phyloP scores from a whole-genome alignment of 2,888 invertebrate species.

The Idaea straminata region DNA sequence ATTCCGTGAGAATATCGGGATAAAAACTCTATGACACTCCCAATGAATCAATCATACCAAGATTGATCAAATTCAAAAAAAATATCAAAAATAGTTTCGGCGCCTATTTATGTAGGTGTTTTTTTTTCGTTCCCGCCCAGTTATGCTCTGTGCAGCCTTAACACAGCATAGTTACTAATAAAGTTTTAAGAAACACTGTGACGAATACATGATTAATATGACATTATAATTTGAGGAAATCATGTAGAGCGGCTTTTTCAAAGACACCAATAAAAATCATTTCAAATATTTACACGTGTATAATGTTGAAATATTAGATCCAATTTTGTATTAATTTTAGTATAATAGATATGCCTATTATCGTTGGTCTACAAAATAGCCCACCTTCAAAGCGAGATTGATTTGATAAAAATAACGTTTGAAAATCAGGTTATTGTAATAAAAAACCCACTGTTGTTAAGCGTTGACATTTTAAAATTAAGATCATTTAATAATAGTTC shows the following conservation, averaged over 20 bases:
- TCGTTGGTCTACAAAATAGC: background rate
- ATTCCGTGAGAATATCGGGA: too few species aligned
- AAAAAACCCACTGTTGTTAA: too few species aligned
- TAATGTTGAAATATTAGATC: constrained; percentile 1
- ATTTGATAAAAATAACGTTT: background rate
- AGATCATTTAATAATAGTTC: too few species aligned
- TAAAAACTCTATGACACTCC: too few species aligned
- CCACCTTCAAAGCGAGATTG: background rate
- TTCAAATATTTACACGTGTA: constrained; percentile 17
- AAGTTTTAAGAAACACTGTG: constrained; percentile 26
- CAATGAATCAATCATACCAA: too few species aligned
- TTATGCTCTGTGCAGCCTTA: too few species aligned
- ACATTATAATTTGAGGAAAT: constrained; percentile 14
- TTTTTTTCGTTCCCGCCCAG: too few species aligned
- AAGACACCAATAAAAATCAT: constrained; percentile 9
- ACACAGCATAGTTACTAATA: background rate
- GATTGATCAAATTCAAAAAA: too few species aligned
- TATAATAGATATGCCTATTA: background rate
- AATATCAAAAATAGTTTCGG: too few species aligned
- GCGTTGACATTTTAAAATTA: too few species aligned
- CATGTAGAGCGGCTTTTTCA: constrained; percentile 21
- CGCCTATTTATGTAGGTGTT: too few species aligned
- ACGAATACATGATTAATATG: constrained; percentile 31
- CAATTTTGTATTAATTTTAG: background rate
- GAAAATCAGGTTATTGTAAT: background rate